These are phyloP conservation scores for Pachyramphus minor DNA, from an alignment of 2,113 vertebrate genomes.

Conservation along the genomic window DNA sequence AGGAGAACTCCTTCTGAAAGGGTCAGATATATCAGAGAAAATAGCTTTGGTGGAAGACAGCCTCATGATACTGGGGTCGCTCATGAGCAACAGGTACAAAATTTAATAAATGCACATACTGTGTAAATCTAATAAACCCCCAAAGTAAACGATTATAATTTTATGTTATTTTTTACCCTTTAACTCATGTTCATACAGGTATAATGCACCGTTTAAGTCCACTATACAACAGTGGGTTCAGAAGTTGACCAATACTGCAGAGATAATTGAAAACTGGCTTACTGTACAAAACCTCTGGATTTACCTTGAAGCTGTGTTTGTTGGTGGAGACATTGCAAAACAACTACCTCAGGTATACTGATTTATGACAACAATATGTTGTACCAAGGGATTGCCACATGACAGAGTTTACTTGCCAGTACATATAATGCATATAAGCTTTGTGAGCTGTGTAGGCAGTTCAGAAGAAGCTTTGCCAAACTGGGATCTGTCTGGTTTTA, in stretches of 20 bases:
- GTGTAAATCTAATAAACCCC: not conserved
- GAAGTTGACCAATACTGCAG: slow-evolving; percentile 79
- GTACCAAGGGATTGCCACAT: not conserved
- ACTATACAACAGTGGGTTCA: slow-evolving; percentile 83
- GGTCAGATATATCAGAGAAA: slow-evolving; percentile 76
- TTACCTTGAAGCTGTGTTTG: slow-evolving; percentile 87
- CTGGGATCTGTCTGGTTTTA: not conserved
- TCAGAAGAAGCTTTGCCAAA: not conserved
- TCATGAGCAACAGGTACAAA: slow-evolving; percentile 82
- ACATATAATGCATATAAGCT: not conserved
- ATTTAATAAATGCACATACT: not conserved
- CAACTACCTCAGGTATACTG: slow-evolving; percentile 80
- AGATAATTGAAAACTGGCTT: slow-evolving; percentile 84
- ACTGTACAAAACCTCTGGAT: slow-evolving; percentile 87
- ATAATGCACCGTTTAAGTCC: slow-evolving; percentile 79
- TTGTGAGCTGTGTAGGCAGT: not conserved
- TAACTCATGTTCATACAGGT: slow-evolving; percentile 56
- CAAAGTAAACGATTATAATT: not conserved
- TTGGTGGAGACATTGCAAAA: slow-evolving; percentile 86
- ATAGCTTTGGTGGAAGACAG: slow-evolving; percentile 81
- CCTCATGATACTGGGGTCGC: slow-evolving; percentile 80
- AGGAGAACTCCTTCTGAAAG: slow-evolving; percentile 83
- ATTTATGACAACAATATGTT: not conserved
- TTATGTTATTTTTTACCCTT: not conserved
- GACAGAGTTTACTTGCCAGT: not conserved